Percentiles rank a stretch among this genome's conserved stretches.
Conservation (phyloP, 2,113 vertebrate species). For the Stigmatopora nigra region DNA sequence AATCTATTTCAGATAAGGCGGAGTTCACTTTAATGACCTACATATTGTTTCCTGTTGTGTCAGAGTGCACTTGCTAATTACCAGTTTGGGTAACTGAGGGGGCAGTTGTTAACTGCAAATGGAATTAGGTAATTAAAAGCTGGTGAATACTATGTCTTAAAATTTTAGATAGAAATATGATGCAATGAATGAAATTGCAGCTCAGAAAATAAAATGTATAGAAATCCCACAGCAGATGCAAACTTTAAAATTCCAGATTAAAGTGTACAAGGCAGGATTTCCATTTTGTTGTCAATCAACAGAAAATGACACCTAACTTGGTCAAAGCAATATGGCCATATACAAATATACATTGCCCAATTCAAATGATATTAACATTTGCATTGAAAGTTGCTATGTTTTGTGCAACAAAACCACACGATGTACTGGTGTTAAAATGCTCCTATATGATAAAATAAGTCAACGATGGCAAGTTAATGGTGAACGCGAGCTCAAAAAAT, state of each 20-base stretch:
- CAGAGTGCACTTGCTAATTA: constrained; percentile 54
- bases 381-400: no score
- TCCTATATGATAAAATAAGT: no score
- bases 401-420: no score
- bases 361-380: no score
- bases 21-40: constrained; percentile 23
- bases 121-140: constrained; percentile 61
- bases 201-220: not conserved
- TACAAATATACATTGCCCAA: no score
- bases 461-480: no score
- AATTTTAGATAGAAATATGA: constrained; percentile 18
- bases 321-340: no score
- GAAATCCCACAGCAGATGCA: constrained; percentile 4
- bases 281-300: constrained; percentile 27
- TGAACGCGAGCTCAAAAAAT: no score
- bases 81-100: constrained; percentile 24
- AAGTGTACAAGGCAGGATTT: constrained; percentile 28
- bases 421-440: no score
- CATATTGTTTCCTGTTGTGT: constrained; percentile 28
- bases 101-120: constrained; percentile 11
- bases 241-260: constrained; percentile 16
- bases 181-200: not conserved
- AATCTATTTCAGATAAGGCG: constrained; percentile 16
- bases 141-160: constrained; percentile 28
- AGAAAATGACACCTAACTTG: constrained; percentile 3